phyloP scores from a whole-genome alignment of 2,113 vertebrate genomes.

The Paradoxurus hermaphroditus region DNA sequence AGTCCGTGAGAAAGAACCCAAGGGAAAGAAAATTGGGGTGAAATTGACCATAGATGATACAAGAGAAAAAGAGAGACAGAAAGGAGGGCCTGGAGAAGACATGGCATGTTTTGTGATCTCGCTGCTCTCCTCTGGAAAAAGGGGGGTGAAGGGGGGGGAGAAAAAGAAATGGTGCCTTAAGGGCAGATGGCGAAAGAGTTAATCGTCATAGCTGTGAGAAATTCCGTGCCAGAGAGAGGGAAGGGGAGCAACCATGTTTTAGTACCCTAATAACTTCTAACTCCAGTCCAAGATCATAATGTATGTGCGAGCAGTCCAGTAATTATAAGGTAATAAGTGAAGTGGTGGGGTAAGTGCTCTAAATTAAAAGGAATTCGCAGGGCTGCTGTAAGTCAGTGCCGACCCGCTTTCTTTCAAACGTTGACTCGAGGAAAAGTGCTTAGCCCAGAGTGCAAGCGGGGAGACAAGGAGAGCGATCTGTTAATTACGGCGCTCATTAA shows the following conservation, averaged over 20 bases:
- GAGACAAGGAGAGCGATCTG: constrained; percentile 91
- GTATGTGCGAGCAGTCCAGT: constrained; percentile 82
- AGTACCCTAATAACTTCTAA: constrained; percentile 86
- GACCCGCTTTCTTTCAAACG: constrained; percentile 84
- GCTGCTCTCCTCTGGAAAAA: background rate
- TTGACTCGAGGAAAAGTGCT: constrained; percentile 85
- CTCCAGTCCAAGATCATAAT: constrained; percentile 82
- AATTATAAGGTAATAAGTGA: constrained; percentile 88
- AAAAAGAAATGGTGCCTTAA: background rate
- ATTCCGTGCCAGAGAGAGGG: constrained; percentile 73
- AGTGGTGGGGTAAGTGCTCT: constrained; percentile 85
- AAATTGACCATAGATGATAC: background rate
- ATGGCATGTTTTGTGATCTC: background rate
- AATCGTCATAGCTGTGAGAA: constrained; percentile 77
- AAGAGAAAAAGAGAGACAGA: background rate
- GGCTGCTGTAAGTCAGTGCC: constrained; percentile 84
- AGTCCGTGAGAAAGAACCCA: accelerated
- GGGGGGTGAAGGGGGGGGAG: accelerated
- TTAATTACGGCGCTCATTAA: constrained; percentile 96
- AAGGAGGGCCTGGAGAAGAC: background rate
- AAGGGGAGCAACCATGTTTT: constrained; percentile 79
- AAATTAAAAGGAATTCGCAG: constrained; percentile 88
- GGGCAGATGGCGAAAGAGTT: constrained; percentile 64
- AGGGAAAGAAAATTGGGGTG: background rate
- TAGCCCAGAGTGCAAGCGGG: constrained; percentile 83